Conservation (phyloP, 2,113 vertebrate genomes). For the Hystrix cristata region DNA sequence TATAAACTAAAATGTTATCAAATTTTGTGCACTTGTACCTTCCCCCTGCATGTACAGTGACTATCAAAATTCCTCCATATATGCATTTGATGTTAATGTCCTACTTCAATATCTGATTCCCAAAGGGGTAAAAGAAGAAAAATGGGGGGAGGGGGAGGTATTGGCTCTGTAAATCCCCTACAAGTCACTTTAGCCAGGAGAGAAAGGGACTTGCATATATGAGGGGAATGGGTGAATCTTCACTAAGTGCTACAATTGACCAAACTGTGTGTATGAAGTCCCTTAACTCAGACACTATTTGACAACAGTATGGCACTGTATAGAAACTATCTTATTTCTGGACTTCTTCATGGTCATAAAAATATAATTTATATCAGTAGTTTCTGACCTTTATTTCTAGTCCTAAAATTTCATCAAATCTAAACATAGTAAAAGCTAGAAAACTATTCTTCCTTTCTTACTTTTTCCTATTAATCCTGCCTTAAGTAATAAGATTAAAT, state of each 20-base stretch:
- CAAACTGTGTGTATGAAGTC: not conserved
- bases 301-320: not conserved
- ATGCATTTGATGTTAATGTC: not conserved
- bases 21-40: not conserved
- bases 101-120: not conserved
- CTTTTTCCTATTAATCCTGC: not conserved
- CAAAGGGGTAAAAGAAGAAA: not conserved
- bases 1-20: not conserved
- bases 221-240: not conserved
- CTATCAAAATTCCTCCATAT: not conserved
- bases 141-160: not conserved
- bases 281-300: conserved; percentile 20
- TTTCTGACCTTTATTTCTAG: conserved; percentile 31
- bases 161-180: not conserved
- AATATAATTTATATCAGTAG: conserved; percentile 23
- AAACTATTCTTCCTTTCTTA: conserved; percentile 13
- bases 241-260: not conserved
- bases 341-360: conserved; percentile 19
- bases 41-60: not conserved
- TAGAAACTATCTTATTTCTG: conserved; percentile 40
- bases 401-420: conserved; percentile 41
- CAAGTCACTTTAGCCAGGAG: not conserved
- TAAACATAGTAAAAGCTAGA: not conserved
- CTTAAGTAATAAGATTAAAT: conserved; percentile 21
- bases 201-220: not conserved